Evolutionary conservation across 23 tunicate genomes (phyloP), one percentile per base, ranked within the genome.

Genomic region (Phallusia fumigata): DNA sequence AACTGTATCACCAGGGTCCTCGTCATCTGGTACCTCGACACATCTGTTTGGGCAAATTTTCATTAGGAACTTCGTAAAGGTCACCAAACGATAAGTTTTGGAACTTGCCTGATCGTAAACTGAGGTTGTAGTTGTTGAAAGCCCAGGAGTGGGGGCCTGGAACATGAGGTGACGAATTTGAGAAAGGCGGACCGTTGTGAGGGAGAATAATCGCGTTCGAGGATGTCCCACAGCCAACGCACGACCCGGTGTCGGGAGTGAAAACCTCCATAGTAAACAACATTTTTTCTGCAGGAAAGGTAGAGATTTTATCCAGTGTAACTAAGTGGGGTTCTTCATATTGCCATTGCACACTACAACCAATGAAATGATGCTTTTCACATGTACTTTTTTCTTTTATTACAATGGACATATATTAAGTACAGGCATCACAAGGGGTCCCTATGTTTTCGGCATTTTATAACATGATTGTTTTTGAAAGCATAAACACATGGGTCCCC

Each of bases 101-200:
- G 18, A 18, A 32, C n/a, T 13, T 3, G 88, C 97, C 97, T 89
- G 89, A 96, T 96, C 15, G 99, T 84, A 74, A 96, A 96, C 65
- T 84, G 96, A 32, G 99, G 99, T 50, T 96, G 92, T 10, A 96
- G 82, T 80, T 96, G 89, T 0, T 93, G 91, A 78, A 96, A 96
- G 22, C 99, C 99, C 19, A 96, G 93, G 5, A 96, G 85, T 1
- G 99, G 99, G 28, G 99, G 99, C 26, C 96, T 53, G 44, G 99
- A 96, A 52, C 99, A 96, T 0, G 99, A 96, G 8, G 99, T 96
- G 53, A 96, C 99, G 78, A 96, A 96, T 81, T 96, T 96, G 45
- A 96, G 84, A 52, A 96, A 96, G n/a, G 86, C 90, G 0, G 99
- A 80, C 40, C 96, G 88, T 64, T 96, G 81, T 21, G 81, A 82